Evolutionary conservation across 1,140 invertebrate genomes (phyloP), one percentile per base, ranked within the genome.

Genomic region (Megathymus violae): DNA sequence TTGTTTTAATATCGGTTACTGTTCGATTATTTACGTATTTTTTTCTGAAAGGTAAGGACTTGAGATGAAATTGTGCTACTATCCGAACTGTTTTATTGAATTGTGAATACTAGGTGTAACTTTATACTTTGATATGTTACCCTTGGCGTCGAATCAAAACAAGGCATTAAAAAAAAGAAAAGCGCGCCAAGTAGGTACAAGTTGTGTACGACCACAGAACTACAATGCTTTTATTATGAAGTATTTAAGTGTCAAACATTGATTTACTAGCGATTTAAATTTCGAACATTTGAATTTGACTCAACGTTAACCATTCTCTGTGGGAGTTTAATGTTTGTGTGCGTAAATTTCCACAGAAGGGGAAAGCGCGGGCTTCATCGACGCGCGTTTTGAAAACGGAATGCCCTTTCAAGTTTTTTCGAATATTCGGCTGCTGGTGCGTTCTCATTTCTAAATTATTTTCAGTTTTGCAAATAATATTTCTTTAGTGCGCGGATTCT

Each of bases 1-100:
- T 86, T 89, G 83, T 89, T 88, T 86, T 82, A 85, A 75, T 83
- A 89, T 85, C 79, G 82, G 82, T 82, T 79, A 80, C 78, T 82
- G 70, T 88, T 85, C 80, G 77, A 83, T 88, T 84, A 81, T 86
- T 82, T 82, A 77, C 80, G 69, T 82, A 76, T 81, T 78, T 82
- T 75, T 74, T 76, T 73, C 71, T 71, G 71, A 78, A 76, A 87
- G 73, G 74, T 82, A 85, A 86, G 76, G 69, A 82, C 69, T 67
- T 68, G 62, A 50, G 69, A 36, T 60, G 50, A 69, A 71, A 70
- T 74, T 71, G 68, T 67, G 43, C 46, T 48, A 67, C 62, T 62
- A 58, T 46, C 25, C 36, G 25, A 14, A 63, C 50, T 51, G 60
- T 54, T 70, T 62, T 65, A 65, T 74, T 52, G 58, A 62, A 61